Conservation (phyloP, 2,888 invertebrate species). For the Watsonalla cultraria region DNA sequence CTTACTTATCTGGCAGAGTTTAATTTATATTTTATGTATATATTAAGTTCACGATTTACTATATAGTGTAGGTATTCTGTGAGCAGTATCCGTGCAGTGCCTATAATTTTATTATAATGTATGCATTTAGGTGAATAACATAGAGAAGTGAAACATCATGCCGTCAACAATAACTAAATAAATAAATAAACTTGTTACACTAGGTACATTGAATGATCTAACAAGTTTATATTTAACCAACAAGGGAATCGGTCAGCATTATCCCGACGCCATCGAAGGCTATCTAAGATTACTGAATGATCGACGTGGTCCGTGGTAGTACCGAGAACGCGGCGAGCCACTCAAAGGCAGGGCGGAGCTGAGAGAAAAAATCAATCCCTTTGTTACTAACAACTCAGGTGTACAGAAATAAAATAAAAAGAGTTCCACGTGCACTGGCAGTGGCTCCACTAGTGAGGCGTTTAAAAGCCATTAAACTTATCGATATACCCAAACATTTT, state of each 20-base stretch:
- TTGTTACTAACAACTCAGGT: constrained; percentile 76
- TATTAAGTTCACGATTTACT: background rate
- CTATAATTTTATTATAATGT: too few species aligned
- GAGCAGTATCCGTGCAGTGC: too few species aligned
- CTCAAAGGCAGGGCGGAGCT: constrained; percentile 62
- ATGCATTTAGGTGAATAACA: too few species aligned
- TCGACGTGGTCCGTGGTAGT: constrained; percentile 53
- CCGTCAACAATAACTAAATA: too few species aligned
- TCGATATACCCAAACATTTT: background rate
- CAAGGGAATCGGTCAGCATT: constrained; percentile 13
- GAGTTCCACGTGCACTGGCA: constrained; percentile 49
- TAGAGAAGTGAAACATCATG: too few species aligned
- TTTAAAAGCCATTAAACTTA: constrained; percentile 21
- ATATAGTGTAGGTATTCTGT: background rate
- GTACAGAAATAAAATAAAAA: constrained; percentile 60
- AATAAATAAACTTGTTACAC: too few species aligned
- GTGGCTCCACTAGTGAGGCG: constrained; percentile 41
- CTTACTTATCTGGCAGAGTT: too few species aligned
- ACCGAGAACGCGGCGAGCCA: constrained; percentile 60
- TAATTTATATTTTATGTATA: too few species aligned
- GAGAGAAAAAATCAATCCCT: constrained; percentile 69
- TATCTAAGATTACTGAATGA: constrained; percentile 64
- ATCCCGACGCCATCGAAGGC: constrained; percentile 30
- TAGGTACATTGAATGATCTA: too few species aligned
- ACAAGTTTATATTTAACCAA: too few species aligned